These are phyloP conservation scores for Mycetomoellerius zeteki DNA, from an alignment of 1,140 invertebrate genomes.

Conservation along the genomic window DNA sequence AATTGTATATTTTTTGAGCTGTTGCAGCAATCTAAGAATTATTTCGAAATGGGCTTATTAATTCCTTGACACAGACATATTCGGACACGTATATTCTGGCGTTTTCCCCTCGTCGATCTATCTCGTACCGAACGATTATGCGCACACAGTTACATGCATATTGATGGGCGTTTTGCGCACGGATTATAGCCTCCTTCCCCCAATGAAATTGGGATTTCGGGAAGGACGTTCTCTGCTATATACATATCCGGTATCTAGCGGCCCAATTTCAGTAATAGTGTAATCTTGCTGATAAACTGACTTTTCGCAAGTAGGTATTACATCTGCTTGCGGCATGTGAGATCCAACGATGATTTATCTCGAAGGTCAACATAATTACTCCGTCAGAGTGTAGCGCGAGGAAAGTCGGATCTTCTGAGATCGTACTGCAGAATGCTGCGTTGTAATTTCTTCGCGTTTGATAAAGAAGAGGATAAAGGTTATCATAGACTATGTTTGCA, in stretches of 20 bases:
- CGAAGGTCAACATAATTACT: constrained; percentile 13
- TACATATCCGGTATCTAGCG: neutral
- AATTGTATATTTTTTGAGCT: neutral
- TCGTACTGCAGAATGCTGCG: neutral
- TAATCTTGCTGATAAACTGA: constrained; percentile 42
- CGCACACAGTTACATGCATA: constrained; percentile 35
- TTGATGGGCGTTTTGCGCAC: constrained; percentile 33
- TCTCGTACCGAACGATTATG: constrained; percentile 14
- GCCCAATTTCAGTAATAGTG: constrained; percentile 32
- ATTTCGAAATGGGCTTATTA: neutral
- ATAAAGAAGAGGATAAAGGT: neutral
- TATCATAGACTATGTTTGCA: neutral
- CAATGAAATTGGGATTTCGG: constrained; percentile 39
- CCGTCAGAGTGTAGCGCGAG: neutral
- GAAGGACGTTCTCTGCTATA: constrained; percentile 21
- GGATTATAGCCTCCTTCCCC: constrained; percentile 2
- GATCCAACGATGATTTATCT: neutral
- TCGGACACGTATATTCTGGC: neutral
- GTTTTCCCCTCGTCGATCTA: neutral
- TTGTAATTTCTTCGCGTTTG: neutral
- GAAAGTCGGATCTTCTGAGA: constrained; percentile 5
- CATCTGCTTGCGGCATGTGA: neutral
- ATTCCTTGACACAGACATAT: neutral
- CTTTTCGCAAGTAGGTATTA: constrained; percentile 35
- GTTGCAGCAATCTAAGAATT: neutral